A percentile compares a stretch with the other conserved stretches of the same genome.
phyloP scores from a whole-genome alignment of 2,888 invertebrate genomes.

The Glaucopsyche alexis region DNA sequence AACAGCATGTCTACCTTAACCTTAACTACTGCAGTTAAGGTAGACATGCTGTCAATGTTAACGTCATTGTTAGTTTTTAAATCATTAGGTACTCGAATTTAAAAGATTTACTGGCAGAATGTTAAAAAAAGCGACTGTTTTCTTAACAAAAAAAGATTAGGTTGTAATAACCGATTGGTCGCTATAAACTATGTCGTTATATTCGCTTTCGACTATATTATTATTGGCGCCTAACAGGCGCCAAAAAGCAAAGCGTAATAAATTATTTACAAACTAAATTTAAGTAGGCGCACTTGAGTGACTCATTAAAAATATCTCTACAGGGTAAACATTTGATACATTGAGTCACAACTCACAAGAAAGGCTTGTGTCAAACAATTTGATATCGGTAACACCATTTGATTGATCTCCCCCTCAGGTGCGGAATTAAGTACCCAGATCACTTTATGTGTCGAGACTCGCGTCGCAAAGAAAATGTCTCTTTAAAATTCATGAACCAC shows the following conservation, averaged over 20 bases:
- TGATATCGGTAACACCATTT: slow-evolving; percentile 35
- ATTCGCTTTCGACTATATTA: too few relatives aligned
- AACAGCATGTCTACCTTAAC: too few relatives aligned
- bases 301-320: not conserved
- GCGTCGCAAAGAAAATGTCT: slow-evolving; percentile 63
- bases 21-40: too few relatives aligned
- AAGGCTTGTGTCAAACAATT: slow-evolving; percentile 28
- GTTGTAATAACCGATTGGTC: too few relatives aligned
- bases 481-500: slow-evolving; percentile 70
- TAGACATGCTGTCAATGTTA: too few relatives aligned
- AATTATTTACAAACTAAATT: not conserved
- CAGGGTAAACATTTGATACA: not conserved
- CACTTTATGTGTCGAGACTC: slow-evolving; percentile 52
- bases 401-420: slow-evolving; percentile 41
- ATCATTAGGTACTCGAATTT: too few relatives aligned
- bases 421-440: slow-evolving; percentile 52
- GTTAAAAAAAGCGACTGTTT: too few relatives aligned
- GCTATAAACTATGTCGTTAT: too few relatives aligned
- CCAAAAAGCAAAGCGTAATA: not conserved
- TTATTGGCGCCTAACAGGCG: not conserved
- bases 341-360: slow-evolving; percentile 2
- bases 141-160: too few relatives aligned
- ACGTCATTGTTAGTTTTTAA: too few relatives aligned
- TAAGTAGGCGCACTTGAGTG: not conserved
- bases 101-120: too few relatives aligned